Evolutionary conservation across 2,888 invertebrate genomes (phyloP), one percentile per base, ranked within the genome.

Genomic region (Acanthosepion pharaonis): DNA sequence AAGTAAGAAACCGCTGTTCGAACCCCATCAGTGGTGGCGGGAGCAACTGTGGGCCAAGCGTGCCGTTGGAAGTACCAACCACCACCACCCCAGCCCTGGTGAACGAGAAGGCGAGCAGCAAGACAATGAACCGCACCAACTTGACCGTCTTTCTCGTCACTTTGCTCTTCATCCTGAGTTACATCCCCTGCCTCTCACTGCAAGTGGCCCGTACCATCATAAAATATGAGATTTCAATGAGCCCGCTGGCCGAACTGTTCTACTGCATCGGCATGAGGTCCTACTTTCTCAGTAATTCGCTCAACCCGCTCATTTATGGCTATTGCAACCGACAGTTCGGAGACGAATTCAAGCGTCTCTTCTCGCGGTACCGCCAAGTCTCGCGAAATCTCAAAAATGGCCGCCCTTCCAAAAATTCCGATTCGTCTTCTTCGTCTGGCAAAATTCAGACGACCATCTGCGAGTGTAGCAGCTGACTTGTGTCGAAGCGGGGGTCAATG

Each of bases 281-380:
- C n/a, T 94, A 94, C 64, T 94, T 94, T 33, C 33, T 95, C 91
- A 95, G 95, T 94, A 94, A 95, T 51, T 95, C 95, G 2, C 92
- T 95, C 23, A 95, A 95, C 94, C 95, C 95, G 8, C 95, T 95
- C 93, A 95, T 95, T 55, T 95, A 95, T 91, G 95, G 95, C 5
- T 95, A 95, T 94, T 95, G 95, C 94, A 95, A 95, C 93, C 94
- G 94, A 23, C 95, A 94, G 33, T 95, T 95, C 93, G 95, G 95
- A 55, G 91, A 93, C 23, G 95, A 95, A 49, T 95, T 95, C 59
- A 95, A 94, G 92, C 95, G 95, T 5, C 51, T 92, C 28, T 92
- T 92, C 48, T 49, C 49, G 92, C 92, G 92, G 8, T 92, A 92
- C 92, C 49, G 51, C 15, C 51, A 92, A 92, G 92, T 92, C 49